A percentile compares a stretch with the other conserved stretches of the same genome.
These are phyloP conservation scores for Thymallus thymallus DNA, from an alignment of 2,113 vertebrate genomes.

Conservation along the genomic window DNA sequence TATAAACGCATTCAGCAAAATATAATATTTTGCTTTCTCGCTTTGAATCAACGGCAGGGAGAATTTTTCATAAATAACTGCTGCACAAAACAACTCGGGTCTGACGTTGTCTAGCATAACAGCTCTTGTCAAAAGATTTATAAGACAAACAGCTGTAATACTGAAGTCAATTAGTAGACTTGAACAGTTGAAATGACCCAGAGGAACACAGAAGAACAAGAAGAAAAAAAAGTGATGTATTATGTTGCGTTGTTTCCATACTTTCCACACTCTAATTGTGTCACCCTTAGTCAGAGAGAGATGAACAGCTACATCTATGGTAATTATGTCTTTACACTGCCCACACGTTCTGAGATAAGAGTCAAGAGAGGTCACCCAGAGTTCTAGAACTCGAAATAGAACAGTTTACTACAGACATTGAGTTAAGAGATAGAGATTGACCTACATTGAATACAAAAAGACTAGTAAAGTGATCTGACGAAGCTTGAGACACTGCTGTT, in stretches of 20 bases:
- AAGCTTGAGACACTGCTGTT: background rate
- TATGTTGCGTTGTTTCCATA: too few relatives aligned
- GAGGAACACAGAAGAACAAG: constrained; percentile 10
- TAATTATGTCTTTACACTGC: constrained; percentile 39
- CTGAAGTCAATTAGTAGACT: constrained; percentile 8
- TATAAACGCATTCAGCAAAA: constrained; percentile 5
- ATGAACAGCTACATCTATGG: constrained; percentile 44
- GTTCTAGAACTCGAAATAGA: constrained; percentile 42
- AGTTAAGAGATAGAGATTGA: background rate
- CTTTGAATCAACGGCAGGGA: background rate
- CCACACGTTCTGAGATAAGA: constrained; percentile 24
- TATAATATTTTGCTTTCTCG: background rate
- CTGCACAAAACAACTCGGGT: background rate
- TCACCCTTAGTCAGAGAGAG: too few relatives aligned
- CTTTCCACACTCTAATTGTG: too few relatives aligned
- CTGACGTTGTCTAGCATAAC: constrained; percentile 10
- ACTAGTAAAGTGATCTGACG: background rate
- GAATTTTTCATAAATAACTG: constrained; percentile 26
- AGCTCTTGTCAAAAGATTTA: too few relatives aligned
- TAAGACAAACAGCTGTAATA: too few relatives aligned
- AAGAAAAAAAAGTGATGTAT: constrained; percentile 26
- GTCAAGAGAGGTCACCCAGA: constrained; percentile 38
- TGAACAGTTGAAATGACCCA: constrained; percentile 3
- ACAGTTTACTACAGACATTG: constrained; percentile 21
- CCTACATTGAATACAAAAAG: constrained; percentile 6